Evolutionary conservation across 2,888 invertebrate species (phyloP).

Genomic region (Brenthis ino): DNA sequence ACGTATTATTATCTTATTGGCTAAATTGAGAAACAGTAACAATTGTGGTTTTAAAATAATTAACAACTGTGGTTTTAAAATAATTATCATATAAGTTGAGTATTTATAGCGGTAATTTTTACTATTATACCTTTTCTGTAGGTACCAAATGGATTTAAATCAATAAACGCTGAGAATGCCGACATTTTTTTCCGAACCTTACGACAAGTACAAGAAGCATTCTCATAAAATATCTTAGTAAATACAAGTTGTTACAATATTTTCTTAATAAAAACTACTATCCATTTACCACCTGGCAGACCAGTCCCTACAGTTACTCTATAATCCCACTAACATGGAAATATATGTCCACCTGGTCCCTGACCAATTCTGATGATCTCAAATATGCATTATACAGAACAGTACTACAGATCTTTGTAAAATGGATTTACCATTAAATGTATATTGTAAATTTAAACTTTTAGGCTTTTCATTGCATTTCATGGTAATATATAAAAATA

Average conservation of each 20-base stretch:
- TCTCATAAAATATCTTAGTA: slow-evolving; percentile 20
- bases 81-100: too few species aligned
- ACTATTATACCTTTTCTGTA: too few species aligned
- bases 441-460: not conserved
- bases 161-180: not conserved
- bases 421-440: slow-evolving; percentile 12
- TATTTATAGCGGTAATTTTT: too few species aligned
- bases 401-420: slow-evolving; percentile 13
- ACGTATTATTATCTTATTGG: too few species aligned
- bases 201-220: slow-evolving; percentile 5
- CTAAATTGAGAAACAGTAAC: too few species aligned
- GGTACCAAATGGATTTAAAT: too few species aligned
- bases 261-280: slow-evolving; percentile 31
- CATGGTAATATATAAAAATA: not conserved
- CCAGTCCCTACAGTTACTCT: slow-evolving; percentile 59
- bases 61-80: too few species aligned
- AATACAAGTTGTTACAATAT: slow-evolving; percentile 13
- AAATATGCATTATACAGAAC: slow-evolving; percentile 15
- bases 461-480: slow-evolving; percentile 1
- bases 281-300: slow-evolving; percentile 53
- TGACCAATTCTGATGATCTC: slow-evolving; percentile 28
- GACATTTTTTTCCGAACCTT: not conserved
- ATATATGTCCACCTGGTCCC: slow-evolving; percentile 58
- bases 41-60: too few species aligned
- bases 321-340: slow-evolving; percentile 75